These are phyloP conservation scores for Papilio gigon DNA, from an alignment of 2,888 invertebrate species.

Conservation along the genomic window DNA sequence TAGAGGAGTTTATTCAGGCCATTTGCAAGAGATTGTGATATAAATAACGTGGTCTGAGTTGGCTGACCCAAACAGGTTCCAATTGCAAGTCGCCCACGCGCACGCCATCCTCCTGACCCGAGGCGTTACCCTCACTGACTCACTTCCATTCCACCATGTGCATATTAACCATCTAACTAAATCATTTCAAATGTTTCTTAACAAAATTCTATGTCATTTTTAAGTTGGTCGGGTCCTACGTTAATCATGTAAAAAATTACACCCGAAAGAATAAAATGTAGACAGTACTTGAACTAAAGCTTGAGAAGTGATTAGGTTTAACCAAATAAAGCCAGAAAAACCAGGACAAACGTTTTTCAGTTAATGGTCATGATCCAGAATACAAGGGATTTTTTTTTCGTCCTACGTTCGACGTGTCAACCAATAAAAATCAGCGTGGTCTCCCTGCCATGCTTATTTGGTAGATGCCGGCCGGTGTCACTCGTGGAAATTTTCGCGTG, in stretches of 20 bases:
- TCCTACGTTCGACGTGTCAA: neutral
- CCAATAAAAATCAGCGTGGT: neutral
- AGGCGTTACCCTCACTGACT: constrained; percentile 62
- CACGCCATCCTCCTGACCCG: constrained; percentile 66
- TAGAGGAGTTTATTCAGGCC: constrained; percentile 53
- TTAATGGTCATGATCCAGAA: no score
- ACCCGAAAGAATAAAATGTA: no score
- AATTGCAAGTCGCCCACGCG: constrained; percentile 66
- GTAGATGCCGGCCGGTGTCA: constrained; percentile 3
- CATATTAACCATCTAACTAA: constrained; percentile 44
- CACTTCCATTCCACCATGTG: constrained; percentile 54
- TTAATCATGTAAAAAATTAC: no score
- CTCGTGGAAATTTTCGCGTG: constrained; percentile 31
- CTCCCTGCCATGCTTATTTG: neutral
- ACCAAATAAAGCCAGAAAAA: no score
- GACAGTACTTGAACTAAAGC: no score
- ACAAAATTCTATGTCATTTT: neutral
- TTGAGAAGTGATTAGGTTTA: no score
- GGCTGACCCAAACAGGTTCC: constrained; percentile 79
- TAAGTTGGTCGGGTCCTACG: no score
- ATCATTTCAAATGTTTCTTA: constrained; percentile 26
- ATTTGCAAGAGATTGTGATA: constrained; percentile 68
- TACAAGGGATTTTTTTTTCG: neutral
- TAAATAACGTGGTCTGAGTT: constrained; percentile 75
- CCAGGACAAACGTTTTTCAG: no score